phyloP scores from a whole-genome alignment of 2,797 vertebrate genomes.

The Macropodus opercularis region DNA sequence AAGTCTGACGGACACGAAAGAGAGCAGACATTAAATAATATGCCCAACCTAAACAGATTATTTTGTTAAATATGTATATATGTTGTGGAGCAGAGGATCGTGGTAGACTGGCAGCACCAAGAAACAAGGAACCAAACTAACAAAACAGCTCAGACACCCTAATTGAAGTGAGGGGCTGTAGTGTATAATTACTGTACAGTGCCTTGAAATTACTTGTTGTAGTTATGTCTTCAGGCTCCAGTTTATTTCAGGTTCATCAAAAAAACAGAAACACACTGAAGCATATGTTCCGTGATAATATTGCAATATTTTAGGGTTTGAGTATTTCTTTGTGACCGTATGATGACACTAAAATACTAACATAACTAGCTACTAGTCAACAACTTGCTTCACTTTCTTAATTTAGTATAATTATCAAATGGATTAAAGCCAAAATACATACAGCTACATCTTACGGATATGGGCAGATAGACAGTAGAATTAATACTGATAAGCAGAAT shows the following conservation, averaged over 20 bases:
- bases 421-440: not conserved
- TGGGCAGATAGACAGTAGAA: no score
- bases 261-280: not conserved
- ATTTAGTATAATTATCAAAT: not conserved
- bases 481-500: no score
- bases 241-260: conserved; percentile 2
- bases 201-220: not conserved
- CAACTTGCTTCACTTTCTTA: not conserved
- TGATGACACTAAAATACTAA: not conserved
- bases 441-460: no score
- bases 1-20: conserved; percentile 65
- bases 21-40: not conserved
- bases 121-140: not conserved
- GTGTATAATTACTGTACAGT: not conserved
- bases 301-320: not conserved
- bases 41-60: not conserved
- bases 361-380: not conserved
- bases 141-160: not conserved
- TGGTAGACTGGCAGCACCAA: not conserved
- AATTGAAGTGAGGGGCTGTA: no score
- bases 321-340: not conserved
- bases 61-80: not conserved
- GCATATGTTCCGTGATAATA: not conserved
- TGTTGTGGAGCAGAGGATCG: not conserved
- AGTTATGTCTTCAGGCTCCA: not conserved